A percentile compares a stretch with the other conserved stretches of the same genome.
Conservation (phyloP, 2,797 vertebrate species). For the Xenops minutus region DNA sequence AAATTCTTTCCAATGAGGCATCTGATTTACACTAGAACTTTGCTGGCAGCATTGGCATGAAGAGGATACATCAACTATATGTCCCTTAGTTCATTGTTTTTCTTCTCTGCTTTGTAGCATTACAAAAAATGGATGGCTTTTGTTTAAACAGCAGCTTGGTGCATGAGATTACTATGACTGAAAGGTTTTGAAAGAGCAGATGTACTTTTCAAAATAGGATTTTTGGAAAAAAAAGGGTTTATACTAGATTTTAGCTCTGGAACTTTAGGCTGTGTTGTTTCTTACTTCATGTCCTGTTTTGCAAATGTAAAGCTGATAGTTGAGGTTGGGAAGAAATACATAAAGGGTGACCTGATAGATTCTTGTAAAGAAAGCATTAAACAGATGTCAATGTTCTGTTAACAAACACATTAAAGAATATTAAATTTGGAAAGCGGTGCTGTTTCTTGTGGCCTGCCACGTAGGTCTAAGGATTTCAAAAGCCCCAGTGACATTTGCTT, state of each 20-base stretch:
- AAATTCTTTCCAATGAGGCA: neutral
- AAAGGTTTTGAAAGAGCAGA: neutral
- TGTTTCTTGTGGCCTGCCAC: neutral
- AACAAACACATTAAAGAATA: conserved; percentile 19
- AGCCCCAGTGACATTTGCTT: neutral
- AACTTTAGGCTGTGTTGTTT: neutral
- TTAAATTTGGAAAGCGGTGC: neutral
- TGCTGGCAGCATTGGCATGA: neutral
- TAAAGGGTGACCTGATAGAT: neutral
- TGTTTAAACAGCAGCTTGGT: neutral
- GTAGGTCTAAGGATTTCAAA: neutral
- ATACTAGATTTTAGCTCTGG: neutral
- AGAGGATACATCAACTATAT: neutral
- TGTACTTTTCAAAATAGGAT: neutral
- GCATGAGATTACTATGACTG: neutral
- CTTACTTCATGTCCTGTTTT: neutral
- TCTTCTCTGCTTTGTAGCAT: neutral
- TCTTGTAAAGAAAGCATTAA: conserved; percentile 4
- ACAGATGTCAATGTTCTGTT: neutral
- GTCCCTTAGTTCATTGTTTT: neutral
- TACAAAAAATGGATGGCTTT: neutral
- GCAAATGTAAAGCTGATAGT: neutral
- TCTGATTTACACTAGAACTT: neutral
- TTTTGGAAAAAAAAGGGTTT: neutral
- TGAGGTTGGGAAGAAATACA: neutral